Percentiles rank a stretch among this genome's conserved stretches.
Evolutionary conservation across 2,797 vertebrate genomes (phyloP).

Genomic region (Bradypodion ventrale): DNA sequence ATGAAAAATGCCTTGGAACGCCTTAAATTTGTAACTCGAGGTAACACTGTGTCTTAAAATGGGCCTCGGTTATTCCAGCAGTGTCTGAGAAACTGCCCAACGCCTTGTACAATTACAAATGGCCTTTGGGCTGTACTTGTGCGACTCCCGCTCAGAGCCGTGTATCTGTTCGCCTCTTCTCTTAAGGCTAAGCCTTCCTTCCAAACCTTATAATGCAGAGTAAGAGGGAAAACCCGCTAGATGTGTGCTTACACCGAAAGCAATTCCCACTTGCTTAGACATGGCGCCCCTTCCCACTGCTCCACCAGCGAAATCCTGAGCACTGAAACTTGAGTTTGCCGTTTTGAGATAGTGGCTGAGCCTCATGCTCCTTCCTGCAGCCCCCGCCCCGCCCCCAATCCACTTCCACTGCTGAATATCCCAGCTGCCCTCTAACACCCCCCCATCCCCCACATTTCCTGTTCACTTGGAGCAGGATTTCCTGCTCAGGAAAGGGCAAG

Average conservation of each 20-base stretch:
- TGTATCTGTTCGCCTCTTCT: not conserved
- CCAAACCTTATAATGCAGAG: not conserved
- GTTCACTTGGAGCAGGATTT: conserved; percentile 33
- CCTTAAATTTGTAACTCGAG: too few species aligned
- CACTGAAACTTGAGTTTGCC: not conserved
- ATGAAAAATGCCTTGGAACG: too few species aligned
- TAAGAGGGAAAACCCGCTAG: not conserved
- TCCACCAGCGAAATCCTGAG: too few species aligned
- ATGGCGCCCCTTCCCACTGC: not conserved
- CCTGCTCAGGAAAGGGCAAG: conserved; percentile 28
- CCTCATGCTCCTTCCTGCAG: too few species aligned
- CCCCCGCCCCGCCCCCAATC: not conserved
- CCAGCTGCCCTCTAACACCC: conserved; percentile 31
- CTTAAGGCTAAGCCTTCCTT: not conserved
- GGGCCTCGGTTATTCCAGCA: not conserved
- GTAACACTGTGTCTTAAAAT: too few species aligned
- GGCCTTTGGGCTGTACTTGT: not conserved
- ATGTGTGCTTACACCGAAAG: not conserved
- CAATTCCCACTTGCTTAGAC: not conserved
- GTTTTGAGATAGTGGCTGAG: not conserved
- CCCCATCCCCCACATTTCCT: conserved; percentile 12
- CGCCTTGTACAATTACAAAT: not conserved
- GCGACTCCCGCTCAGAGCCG: not conserved
- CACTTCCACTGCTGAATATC: not conserved
- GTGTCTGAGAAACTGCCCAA: too few species aligned